phyloP scores from a whole-genome alignment of 2,113 vertebrate species.

The Platichthys stellatus region DNA sequence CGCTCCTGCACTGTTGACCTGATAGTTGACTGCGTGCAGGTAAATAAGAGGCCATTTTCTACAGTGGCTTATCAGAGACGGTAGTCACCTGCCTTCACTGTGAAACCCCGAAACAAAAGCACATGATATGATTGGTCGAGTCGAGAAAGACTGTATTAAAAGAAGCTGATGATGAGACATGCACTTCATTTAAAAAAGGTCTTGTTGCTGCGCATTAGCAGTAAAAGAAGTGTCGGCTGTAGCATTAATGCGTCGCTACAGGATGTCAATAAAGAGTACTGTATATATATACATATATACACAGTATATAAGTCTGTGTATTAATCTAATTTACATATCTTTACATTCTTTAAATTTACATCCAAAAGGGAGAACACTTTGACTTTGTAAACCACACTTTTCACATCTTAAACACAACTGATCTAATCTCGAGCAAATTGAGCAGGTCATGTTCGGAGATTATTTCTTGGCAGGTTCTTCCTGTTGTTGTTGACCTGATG shows the following conservation, averaged over 20 bases:
- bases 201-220: slow-evolving; percentile 37
- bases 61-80: slow-evolving; percentile 22
- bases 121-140: slow-evolving; percentile 33
- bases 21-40: slow-evolving; percentile 26
- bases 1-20: not conserved
- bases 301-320: slow-evolving; percentile 85
- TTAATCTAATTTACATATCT: slow-evolving; percentile 84
- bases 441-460: slow-evolving; percentile 48
- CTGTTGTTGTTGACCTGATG: slow-evolving; percentile 52
- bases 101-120: slow-evolving; percentile 11
- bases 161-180: slow-evolving; percentile 52
- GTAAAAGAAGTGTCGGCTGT: slow-evolving; percentile 51
- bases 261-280: slow-evolving; percentile 74
- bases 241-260: slow-evolving; percentile 67
- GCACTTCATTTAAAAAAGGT: slow-evolving; percentile 59
- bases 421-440: slow-evolving; percentile 47
- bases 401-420: slow-evolving; percentile 59
- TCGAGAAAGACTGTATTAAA: slow-evolving; percentile 40
- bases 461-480: slow-evolving; percentile 47
- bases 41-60: slow-evolving; percentile 15
- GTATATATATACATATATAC: slow-evolving; percentile 86
- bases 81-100: not conserved
- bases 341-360: slow-evolving; percentile 86
- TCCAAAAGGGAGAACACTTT: slow-evolving; percentile 76
- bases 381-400: slow-evolving; percentile 72